Base-by-base conservation (phyloP, 1,140 invertebrate genomes). In the Nasonia longicornis region DNA sequence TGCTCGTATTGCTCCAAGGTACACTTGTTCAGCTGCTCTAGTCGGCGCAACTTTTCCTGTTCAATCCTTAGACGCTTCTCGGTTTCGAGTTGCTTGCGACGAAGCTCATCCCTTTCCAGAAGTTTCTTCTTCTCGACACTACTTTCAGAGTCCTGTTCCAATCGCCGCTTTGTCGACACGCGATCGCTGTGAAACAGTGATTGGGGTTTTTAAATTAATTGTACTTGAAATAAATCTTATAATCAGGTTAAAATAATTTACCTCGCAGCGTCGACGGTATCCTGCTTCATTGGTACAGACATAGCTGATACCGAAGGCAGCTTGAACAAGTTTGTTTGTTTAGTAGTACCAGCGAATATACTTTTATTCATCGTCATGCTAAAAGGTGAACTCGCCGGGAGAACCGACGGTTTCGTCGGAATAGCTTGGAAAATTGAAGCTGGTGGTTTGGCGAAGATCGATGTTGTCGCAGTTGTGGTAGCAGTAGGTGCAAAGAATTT, bases 311-410 rank as follows among this genome's bases (percentile, higher is more conserved):
- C 26, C 14, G 58, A 2, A 3, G 76, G 52, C n/a, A 71, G 52
- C 79, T 79, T 76, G 48, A 87, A 87, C 72, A 85, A 79, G 84
- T 87, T 86, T 58, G 64, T 66, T 16, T 84, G 74, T 16, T 71
- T 35, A 14, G 11, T 64, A 16, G 11, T 42, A 2, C 73, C 85
- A 8, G 86, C 84, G 83, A 88, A 87, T 74, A 87, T 85, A 20
- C 79, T 86, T 31, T 86, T 85, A n/a, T 79, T 86, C 26, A 67
- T 12, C 31, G 77, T 16, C 52, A 72, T 58, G 22, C 35, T 63
- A 58, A 87, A 87, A 6, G 82, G 35, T 16, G 83, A 79, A 64
- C 42, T 66, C 2, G 42, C 29, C 12, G 76, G 31, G 14, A 38
- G 63, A 2, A 63, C 79, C 26, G 42, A 42, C 10, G 45, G 67